These are phyloP conservation scores for Eueremaeus valkanovi DNA, from an alignment of 2,888 invertebrate genomes.

Conservation along the genomic window DNA sequence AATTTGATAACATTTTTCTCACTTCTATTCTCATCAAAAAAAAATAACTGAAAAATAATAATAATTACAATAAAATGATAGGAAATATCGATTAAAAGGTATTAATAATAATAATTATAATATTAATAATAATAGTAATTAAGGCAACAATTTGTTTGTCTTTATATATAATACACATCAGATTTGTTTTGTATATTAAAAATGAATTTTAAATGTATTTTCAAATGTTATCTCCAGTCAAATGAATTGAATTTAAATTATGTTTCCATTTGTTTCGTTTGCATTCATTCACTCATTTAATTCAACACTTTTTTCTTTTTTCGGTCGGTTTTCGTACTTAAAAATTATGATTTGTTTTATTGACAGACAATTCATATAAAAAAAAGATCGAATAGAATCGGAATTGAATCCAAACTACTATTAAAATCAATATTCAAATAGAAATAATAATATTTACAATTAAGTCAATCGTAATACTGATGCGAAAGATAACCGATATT, in stretches of 20 bases:
- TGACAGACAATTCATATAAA: neutral
- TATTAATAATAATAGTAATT: neutral
- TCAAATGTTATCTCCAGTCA: neutral
- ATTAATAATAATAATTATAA: constrained; percentile 3
- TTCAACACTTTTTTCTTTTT: neutral
- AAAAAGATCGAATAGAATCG: no score
- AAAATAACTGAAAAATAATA: neutral
- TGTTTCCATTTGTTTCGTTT: neutral
- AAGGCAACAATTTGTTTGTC: constrained; percentile 16
- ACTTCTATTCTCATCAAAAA: neutral
- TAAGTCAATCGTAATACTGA: constrained; percentile 15
- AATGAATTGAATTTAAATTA: neutral
- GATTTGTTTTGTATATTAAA: neutral
- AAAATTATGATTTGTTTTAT: no score
- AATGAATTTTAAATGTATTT: neutral
- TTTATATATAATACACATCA: constrained; percentile 1
- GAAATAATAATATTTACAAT: constrained; percentile 2
- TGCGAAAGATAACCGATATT: neutral
- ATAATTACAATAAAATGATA: constrained; percentile 15
- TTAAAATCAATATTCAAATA: neutral
- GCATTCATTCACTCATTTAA: neutral
- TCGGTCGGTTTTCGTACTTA: no score
- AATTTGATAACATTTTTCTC: constrained; percentile 11
- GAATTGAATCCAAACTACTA: neutral
- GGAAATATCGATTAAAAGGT: neutral